phyloP scores from a whole-genome alignment of 2,888 invertebrate genomes.

The Nasonia oneida region DNA sequence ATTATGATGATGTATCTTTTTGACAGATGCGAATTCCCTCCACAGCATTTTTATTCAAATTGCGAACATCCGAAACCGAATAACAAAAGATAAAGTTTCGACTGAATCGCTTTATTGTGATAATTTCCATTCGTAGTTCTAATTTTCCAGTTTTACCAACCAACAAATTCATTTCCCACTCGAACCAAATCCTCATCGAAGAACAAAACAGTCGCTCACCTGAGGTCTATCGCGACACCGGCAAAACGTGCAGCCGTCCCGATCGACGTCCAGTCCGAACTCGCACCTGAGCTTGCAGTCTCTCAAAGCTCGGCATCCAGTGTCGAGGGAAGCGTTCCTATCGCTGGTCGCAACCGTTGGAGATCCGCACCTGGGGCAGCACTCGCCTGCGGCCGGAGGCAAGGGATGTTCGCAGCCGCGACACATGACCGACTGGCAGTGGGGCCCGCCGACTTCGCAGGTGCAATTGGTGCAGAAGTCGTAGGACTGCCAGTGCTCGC shows the following conservation, averaged over 20 bases:
- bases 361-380: constrained; percentile 71
- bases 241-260: constrained; percentile 71
- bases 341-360: constrained; percentile 64
- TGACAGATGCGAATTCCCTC: no score
- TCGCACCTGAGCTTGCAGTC: constrained; percentile 74
- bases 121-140: no score
- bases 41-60: no score
- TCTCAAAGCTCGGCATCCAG: constrained; percentile 69
- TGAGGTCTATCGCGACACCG: constrained; percentile 64
- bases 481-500: constrained; percentile 68
- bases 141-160: background rate
- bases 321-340: background rate
- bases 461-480: constrained; percentile 72
- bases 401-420: constrained; percentile 61
- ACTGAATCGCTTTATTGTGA: no score
- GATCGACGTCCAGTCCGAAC: constrained; percentile 71
- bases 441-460: constrained; percentile 70
- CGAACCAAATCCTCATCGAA: background rate
- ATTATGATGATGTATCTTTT: no score
- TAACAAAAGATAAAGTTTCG: no score
- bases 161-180: background rate
- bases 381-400: constrained; percentile 65
- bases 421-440: constrained; percentile 69
- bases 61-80: no score
- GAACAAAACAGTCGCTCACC: constrained; percentile 7